Percentiles rank a stretch among this genome's conserved stretches.
phyloP scores from a whole-genome alignment of 1,140 invertebrate species.

The Zelostemma sp. region DNA sequence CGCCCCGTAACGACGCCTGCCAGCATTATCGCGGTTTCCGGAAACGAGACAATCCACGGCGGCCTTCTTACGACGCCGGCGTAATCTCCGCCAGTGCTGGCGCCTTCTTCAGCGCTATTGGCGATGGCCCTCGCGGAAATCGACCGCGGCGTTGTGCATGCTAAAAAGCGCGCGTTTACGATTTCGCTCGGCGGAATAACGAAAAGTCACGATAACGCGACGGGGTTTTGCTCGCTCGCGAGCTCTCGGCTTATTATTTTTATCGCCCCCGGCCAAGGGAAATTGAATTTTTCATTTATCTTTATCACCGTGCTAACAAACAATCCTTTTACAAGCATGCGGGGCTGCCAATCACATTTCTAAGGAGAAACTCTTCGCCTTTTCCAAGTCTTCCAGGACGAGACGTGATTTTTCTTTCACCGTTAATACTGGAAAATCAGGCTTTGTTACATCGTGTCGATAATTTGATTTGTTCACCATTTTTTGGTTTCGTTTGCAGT shows the following conservation, averaged over 20 bases:
- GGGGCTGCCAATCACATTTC: too few relatives aligned
- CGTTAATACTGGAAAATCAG: too few relatives aligned
- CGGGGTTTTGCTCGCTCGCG: too few relatives aligned
- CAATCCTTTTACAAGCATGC: too few relatives aligned
- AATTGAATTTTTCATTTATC: slow-evolving; percentile 3
- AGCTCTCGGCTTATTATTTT: slow-evolving; percentile 2
- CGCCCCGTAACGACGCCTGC: background rate
- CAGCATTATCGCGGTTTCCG: slow-evolving; percentile 3
- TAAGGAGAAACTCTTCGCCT: too few relatives aligned
- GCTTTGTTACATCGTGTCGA: too few relatives aligned
- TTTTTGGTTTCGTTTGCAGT: too few relatives aligned
- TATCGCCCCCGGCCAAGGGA: background rate
- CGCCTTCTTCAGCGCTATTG: background rate
- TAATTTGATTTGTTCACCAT: too few relatives aligned
- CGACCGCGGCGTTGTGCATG: background rate
- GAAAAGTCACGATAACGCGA: background rate
- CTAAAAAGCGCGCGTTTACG: background rate
- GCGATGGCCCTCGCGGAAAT: background rate
- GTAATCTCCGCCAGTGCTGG: background rate
- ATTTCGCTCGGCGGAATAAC: background rate
- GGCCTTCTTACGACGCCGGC: slow-evolving; percentile 1
- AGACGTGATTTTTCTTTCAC: too few relatives aligned
- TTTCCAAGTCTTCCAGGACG: too few relatives aligned
- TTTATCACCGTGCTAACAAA: too few relatives aligned
- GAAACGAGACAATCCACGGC: slow-evolving; percentile 4